Evolutionary conservation across 2,888 invertebrate species (phyloP), one percentile per base, ranked within the genome.

Genomic region (Malthinus flaveolus): DNA sequence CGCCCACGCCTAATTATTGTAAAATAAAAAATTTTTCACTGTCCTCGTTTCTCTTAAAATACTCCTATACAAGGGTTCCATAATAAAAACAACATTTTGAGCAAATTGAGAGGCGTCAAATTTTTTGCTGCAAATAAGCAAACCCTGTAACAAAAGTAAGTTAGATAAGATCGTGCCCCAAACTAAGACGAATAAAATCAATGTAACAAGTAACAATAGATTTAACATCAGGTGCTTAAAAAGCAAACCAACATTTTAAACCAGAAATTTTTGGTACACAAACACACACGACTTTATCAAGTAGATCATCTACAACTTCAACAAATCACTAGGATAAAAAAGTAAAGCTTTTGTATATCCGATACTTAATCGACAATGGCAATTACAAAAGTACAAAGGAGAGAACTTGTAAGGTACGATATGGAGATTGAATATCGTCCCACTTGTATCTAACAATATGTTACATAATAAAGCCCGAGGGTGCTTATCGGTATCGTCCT

Each of bases 401-500:
- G 46, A 50, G 55, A 61, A 61, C 55, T 59, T 55, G 51, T 59
- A 61, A 59, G 61, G 55, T 59, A 52, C 58, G 54, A 55, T 57
- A 61, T 56, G 61, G 49, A 59, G 61, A 61, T 61, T 55, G 52
- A 56, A 61, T 61, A 55, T 61, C 61, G 39, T 36, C 23, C 46
- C 58, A 61, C 61, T 61, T 61, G 61, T 61, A 59, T 55, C 58
- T 42, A 13, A 61, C 61, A 61, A 61, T 61, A 55, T 61, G 58
- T 59, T 61, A 61, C 61, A 61, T 58, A 58, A 61, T 58, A 61
- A 58, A 57, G 57, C 61, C 52, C 31, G 53, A 61, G 61, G 58
- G 58, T 45, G 58, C 61, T 61, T 59, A 61, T 61, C 58, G 53
- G 48, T 13, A 61, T 61, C 61, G 58, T 59, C 61, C 61, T 61